Percentiles rank a stretch among this genome's conserved stretches.
Conservation (phyloP, 1,140 invertebrate genomes). For the Battus philenor region DNA sequence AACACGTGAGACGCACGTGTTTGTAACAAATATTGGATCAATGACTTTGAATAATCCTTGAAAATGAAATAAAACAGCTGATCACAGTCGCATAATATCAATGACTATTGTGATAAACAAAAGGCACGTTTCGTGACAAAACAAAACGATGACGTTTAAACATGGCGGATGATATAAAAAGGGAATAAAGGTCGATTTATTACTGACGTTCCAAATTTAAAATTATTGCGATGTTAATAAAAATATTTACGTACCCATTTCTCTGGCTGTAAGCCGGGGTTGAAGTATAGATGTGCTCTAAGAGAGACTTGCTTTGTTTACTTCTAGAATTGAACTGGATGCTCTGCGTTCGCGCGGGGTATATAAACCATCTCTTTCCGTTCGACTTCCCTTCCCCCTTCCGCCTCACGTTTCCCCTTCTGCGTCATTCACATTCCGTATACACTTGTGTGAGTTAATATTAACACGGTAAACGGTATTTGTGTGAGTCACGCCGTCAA, state of each 20-base stretch:
- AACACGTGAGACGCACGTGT: no score
- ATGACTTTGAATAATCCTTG: no score
- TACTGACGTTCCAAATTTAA: no score
- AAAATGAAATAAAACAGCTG: no score
- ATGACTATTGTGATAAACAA: no score
- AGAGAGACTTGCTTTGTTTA: conserved; percentile 44
- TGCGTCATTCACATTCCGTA: conserved; percentile 38
- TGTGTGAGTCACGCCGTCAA: conserved; percentile 32
- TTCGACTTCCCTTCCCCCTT: conserved; percentile 22
- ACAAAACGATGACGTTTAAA: no score
- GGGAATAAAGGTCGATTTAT: no score
- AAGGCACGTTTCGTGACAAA: no score
- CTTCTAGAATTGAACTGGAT: conserved; percentile 53
- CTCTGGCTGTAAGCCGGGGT: conserved; percentile 35
- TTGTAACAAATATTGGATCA: no score
- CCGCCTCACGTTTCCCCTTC: conserved; percentile 17
- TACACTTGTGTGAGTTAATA: conserved; percentile 22
- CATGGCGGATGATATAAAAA: no score
- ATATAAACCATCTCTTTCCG: conserved; percentile 52
- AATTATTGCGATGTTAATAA: no score
- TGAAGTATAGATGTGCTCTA: conserved; percentile 25
- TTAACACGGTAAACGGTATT: conserved; percentile 5
- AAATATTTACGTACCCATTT: conserved; percentile 57
- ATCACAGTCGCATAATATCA: no score
- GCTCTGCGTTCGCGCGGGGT: conserved; percentile 38